phyloP scores from a whole-genome alignment of 2,113 vertebrate species.

The Heterochromis multidens region DNA sequence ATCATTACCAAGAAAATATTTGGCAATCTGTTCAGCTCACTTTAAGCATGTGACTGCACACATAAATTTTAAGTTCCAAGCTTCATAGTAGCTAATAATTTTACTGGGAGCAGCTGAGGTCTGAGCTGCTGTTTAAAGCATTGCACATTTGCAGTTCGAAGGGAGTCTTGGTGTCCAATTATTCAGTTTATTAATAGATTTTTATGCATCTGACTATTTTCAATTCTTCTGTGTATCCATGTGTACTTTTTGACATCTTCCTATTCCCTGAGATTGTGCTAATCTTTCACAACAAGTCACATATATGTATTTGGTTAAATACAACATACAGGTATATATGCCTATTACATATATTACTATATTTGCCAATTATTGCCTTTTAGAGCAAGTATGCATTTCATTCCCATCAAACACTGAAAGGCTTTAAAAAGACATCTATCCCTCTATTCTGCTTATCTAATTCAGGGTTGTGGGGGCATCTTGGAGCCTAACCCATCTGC shows the following conservation, averaged over 20 bases:
- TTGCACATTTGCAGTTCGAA: neutral
- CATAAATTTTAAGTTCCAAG: constrained; percentile 1
- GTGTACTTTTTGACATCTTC: neutral
- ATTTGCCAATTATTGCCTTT: too few relatives aligned
- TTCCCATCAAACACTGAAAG: neutral
- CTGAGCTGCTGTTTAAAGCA: constrained; percentile 9
- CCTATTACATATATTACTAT: too few relatives aligned
- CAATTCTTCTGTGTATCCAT: neutral
- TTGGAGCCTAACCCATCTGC: too few relatives aligned
- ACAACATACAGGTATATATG: too few relatives aligned
- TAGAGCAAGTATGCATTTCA: neutral
- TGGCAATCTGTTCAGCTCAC: constrained; percentile 3
- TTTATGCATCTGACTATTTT: neutral
- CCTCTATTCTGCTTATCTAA: too few relatives aligned
- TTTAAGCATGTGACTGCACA: neutral
- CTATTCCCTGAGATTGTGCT: neutral
- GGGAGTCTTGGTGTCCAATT: neutral
- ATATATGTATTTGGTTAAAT: neutral
- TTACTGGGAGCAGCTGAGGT: neutral
- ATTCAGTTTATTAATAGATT: neutral
- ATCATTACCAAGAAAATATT: constrained; percentile 21
- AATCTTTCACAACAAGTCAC: neutral
- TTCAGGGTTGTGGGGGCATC: too few relatives aligned
- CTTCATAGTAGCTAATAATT: constrained; percentile 14
- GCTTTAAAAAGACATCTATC: neutral